These are phyloP conservation scores for Abrostola triplasia DNA, from an alignment of 2,888 invertebrate species.

Conservation along the genomic window DNA sequence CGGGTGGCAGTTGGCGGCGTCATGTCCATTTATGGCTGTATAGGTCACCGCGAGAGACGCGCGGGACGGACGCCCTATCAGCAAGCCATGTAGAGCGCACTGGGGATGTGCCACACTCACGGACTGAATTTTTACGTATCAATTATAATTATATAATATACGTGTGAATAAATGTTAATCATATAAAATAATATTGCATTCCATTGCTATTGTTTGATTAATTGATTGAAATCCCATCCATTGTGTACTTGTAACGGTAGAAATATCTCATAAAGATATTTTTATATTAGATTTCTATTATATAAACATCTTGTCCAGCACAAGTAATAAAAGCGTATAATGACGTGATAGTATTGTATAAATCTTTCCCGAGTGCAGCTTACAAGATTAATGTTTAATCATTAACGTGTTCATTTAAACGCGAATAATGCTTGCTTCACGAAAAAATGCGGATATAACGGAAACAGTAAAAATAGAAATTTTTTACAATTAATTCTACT, in stretches of 20 bases:
- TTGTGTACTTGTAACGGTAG: constrained; percentile 4
- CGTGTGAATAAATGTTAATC: too few relatives aligned
- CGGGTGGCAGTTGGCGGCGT: constrained; percentile 71
- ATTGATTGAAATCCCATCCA: constrained; percentile 10
- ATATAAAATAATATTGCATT: too few relatives aligned
- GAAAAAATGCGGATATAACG: constrained; percentile 30
- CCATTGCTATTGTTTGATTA: not conserved
- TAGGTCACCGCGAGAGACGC: constrained; percentile 69
- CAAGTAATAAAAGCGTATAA: constrained; percentile 25
- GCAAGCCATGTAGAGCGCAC: constrained; percentile 70
- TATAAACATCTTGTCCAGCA: constrained; percentile 11
- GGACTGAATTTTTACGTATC: constrained; percentile 33
- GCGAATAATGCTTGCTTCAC: constrained; percentile 34
- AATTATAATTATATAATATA: not conserved
- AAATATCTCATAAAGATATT: constrained; percentile 9
- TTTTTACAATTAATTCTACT: constrained; percentile 10
- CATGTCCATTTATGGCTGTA: constrained; percentile 77
- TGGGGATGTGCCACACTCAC: constrained; percentile 54
- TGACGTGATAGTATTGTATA: constrained; percentile 51
- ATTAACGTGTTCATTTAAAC: constrained; percentile 35
- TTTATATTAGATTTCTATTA: constrained; percentile 16
- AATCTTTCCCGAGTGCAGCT: constrained; percentile 30
- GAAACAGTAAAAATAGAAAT: constrained; percentile 25
- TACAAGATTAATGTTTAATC: constrained; percentile 32
- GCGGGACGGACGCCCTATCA: constrained; percentile 62